Evolutionary conservation across 2,888 invertebrate species (phyloP).

Genomic region (Eilema sororculum): DNA sequence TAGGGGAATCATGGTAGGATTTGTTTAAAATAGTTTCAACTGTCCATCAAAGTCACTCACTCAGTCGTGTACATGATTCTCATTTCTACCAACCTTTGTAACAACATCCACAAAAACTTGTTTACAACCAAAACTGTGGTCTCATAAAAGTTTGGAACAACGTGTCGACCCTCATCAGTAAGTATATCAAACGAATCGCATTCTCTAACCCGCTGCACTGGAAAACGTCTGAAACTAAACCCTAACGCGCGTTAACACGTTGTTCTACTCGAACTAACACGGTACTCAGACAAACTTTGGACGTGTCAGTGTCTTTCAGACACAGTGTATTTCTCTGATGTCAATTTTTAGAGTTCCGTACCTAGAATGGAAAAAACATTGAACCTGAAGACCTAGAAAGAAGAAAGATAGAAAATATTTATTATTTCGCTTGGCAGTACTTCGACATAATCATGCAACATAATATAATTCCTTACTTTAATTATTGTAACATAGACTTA

Average conservation of each 20-base stretch:
- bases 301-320: background rate
- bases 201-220: constrained; percentile 51
- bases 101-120: background rate
- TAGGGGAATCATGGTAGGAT: no score
- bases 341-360: no score
- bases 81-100: background rate
- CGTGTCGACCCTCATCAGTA: constrained; percentile 40
- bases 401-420: no score
- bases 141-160: constrained; percentile 12
- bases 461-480: no score
- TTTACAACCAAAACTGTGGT: constrained; percentile 6
- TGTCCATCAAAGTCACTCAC: no score
- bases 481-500: no score
- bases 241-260: constrained; percentile 40
- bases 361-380: no score
- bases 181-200: constrained; percentile 54
- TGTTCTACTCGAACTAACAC: constrained; percentile 19
- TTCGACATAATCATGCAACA: no score
- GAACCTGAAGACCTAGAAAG: no score
- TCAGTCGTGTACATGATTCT: background rate
- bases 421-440: no score
- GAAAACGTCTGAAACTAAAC: constrained; percentile 50
- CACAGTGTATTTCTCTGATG: background rate
- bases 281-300: background rate
- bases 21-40: no score